Evolutionary conservation across 2,888 invertebrate species (phyloP).

Genomic region (Stratiomys singularior): DNA sequence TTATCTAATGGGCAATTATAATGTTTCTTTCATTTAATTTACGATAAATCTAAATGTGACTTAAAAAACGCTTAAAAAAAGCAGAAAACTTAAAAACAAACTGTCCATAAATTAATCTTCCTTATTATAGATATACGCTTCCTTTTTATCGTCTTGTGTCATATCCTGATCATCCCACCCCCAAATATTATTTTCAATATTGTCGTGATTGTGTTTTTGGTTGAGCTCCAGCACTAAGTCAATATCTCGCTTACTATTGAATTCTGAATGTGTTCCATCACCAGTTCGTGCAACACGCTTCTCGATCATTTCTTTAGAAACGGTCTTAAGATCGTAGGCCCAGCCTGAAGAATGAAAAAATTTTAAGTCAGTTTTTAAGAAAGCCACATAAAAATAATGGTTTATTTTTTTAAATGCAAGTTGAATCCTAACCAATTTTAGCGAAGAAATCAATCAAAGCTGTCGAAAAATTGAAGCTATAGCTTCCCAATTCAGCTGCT

Average conservation of each 20-base stretch:
- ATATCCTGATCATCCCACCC: conserved; percentile 87
- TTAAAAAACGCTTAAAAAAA: neutral
- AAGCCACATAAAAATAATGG: neutral
- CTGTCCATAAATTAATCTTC: conserved; percentile 56
- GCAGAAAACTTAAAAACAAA: too few relatives aligned
- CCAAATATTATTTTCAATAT: conserved; percentile 73
- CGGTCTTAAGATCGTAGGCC: conserved; percentile 87
- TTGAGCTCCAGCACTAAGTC: conserved; percentile 57
- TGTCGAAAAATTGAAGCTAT: conserved; percentile 72
- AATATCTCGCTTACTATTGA: neutral
- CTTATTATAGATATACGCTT: conserved; percentile 63
- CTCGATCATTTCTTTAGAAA: conserved; percentile 75
- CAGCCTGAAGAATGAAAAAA: conserved; percentile 69
- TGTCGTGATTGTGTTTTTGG: conserved; percentile 62
- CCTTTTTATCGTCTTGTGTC: conserved; percentile 73
- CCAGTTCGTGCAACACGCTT: conserved; percentile 79
- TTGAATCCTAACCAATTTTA: conserved; percentile 70
- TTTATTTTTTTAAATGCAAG: neutral
- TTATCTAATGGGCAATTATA: conserved; percentile 2
- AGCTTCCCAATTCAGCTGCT: conserved; percentile 76
- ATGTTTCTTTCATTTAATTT: neutral
- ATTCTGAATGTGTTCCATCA: conserved; percentile 70
- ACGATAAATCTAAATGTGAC: neutral
- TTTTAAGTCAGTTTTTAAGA: neutral
- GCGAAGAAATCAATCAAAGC: conserved; percentile 76